phyloP scores from a whole-genome alignment of 2,888 invertebrate genomes.

The Acanthococcus lagerstroemiae region DNA sequence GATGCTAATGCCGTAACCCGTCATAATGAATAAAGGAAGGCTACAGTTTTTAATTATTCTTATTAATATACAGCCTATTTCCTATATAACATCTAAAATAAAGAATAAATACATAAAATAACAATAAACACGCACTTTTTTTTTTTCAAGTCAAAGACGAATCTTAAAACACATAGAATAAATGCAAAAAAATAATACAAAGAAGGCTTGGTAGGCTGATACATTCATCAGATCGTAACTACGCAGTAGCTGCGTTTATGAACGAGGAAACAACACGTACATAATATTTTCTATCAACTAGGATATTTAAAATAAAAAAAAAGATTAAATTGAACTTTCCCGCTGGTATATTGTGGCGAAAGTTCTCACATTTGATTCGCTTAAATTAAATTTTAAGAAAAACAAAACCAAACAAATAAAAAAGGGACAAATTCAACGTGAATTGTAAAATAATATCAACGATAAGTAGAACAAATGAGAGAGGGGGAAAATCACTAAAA shows the following conservation, averaged over 20 bases:
- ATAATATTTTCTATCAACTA: slow-evolving; percentile 1
- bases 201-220: slow-evolving; percentile 23
- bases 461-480: neutral
- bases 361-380: neutral
- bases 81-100: neutral
- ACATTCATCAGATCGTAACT: slow-evolving; percentile 7
- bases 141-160: slow-evolving; percentile 15
- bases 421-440: slow-evolving; percentile 1
- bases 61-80: neutral
- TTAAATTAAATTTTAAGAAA: slow-evolving; percentile 1
- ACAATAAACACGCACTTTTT: slow-evolving; percentile 19
- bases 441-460: neutral
- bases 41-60: too few relatives aligned
- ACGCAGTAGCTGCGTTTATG: slow-evolving; percentile 1
- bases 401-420: slow-evolving; percentile 1
- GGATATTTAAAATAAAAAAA: neutral
- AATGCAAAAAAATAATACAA: slow-evolving; percentile 21
- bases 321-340: neutral
- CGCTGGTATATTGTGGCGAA: neutral
- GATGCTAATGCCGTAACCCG: too few relatives aligned
- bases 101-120: slow-evolving; percentile 7
- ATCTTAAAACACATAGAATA: too few relatives aligned
- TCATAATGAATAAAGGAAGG: too few relatives aligned
- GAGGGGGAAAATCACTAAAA: slow-evolving; percentile 2
- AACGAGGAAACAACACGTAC: neutral